These are phyloP conservation scores for Callithrix jacchus DNA, from an alignment of 2,113 vertebrate species.

Conservation along the genomic window DNA sequence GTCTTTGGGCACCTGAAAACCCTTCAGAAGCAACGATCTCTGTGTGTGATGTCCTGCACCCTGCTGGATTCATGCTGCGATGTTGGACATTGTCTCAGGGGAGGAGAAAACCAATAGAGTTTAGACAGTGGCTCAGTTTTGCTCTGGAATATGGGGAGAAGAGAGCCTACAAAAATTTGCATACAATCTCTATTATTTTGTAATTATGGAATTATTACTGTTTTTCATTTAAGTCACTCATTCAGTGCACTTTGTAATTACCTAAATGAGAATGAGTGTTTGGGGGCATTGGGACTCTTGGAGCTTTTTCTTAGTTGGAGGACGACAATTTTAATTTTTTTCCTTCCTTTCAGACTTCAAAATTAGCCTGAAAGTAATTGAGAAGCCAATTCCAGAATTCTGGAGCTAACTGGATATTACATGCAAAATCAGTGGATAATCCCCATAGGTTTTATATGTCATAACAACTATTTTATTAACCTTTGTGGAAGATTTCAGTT, in stretches of 20 bases:
- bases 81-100: neutral
- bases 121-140: neutral
- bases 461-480: neutral
- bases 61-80: neutral
- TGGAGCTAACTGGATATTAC: neutral
- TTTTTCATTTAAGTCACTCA: neutral
- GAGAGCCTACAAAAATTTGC: neutral
- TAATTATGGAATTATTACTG: neutral
- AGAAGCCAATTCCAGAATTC: neutral
- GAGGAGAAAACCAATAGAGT: neutral
- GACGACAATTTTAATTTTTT: no score
- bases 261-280: neutral
- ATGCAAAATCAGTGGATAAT: no score
- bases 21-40: neutral
- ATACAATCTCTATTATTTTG: neutral
- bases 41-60: neutral
- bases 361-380: neutral
- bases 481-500: neutral
- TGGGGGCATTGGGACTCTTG: neutral
- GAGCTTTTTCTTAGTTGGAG: neutral
- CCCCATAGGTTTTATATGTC: neutral
- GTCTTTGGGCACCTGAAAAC: neutral
- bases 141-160: neutral
- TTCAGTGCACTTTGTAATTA: neutral
- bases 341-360: neutral